phyloP scores from a whole-genome alignment of 2,888 invertebrate species.

The Julus scandinavius region DNA sequence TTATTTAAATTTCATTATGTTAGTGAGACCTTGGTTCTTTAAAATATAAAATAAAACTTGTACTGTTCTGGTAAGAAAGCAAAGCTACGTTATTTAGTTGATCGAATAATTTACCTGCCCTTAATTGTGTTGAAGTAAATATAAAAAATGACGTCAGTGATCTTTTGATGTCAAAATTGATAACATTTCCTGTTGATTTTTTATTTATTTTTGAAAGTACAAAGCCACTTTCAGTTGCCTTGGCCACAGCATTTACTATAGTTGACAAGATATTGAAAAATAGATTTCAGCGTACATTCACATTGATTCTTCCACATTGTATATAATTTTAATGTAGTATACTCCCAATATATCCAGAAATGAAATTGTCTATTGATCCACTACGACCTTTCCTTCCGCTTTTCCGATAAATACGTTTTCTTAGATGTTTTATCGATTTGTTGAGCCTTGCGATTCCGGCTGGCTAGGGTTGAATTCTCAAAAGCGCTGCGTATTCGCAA shows the following conservation, averaged over 20 bases:
- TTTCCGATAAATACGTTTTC: neutral
- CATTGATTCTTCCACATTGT: neutral
- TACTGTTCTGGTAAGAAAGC: no score
- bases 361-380: conserved; percentile 25
- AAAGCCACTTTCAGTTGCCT: neutral
- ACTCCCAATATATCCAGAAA: neutral
- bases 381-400: neutral
- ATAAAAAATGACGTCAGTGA: no score
- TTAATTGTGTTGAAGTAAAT: no score
- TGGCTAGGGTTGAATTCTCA: neutral
- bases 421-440: neutral
- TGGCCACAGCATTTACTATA: neutral
- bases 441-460: neutral
- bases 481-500: neutral
- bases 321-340: neutral
- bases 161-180: neutral
- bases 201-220: neutral
- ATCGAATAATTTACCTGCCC: no score
- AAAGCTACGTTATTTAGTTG: no score
- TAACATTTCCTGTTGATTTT: neutral
- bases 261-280: neutral
- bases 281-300: neutral
- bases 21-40: no score
- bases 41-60: no score
- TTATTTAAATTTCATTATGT: no score